phyloP scores from a whole-genome alignment of 2,113 vertebrate species.

The Uropsilus gracilis region DNA sequence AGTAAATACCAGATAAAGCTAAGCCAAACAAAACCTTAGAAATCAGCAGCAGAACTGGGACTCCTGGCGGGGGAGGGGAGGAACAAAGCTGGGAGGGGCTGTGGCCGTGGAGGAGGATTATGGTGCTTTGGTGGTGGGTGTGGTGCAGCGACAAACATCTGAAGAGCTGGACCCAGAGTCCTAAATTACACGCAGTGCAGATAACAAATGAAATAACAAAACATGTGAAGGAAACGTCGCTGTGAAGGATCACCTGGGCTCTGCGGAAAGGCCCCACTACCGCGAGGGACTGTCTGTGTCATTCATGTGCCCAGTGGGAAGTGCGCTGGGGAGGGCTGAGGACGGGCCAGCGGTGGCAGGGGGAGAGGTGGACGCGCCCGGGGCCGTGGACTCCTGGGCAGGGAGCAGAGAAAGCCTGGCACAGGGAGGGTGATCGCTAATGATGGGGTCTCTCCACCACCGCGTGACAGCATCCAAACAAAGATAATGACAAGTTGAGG shows the following conservation, averaged over 20 bases:
- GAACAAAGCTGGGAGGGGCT: too few relatives aligned
- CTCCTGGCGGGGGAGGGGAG: too few relatives aligned
- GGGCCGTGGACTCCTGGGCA: neutral
- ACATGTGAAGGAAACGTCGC: neutral
- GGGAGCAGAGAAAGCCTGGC: neutral
- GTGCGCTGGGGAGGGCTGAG: neutral
- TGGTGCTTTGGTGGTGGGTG: too few relatives aligned
- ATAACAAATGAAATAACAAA: neutral
- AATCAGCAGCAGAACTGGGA: too few relatives aligned
- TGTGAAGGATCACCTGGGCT: neutral
- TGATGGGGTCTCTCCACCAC: neutral
- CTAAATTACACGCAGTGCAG: too few relatives aligned
- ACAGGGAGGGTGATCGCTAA: neutral
- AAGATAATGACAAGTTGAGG: neutral
- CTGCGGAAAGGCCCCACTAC: neutral
- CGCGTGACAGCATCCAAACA: neutral
- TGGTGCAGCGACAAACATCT: too few relatives aligned
- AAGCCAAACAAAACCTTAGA: too few relatives aligned
- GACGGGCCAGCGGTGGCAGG: neutral
- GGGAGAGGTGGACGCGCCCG: fast-evolving
- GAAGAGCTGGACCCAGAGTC: too few relatives aligned
- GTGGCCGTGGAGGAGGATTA: too few relatives aligned
- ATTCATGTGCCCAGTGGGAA: neutral
- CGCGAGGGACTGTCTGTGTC: neutral
- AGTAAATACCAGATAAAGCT: too few relatives aligned